Conservation (phyloP, 2,888 invertebrate genomes). For the Hydriomena furcata region DNA sequence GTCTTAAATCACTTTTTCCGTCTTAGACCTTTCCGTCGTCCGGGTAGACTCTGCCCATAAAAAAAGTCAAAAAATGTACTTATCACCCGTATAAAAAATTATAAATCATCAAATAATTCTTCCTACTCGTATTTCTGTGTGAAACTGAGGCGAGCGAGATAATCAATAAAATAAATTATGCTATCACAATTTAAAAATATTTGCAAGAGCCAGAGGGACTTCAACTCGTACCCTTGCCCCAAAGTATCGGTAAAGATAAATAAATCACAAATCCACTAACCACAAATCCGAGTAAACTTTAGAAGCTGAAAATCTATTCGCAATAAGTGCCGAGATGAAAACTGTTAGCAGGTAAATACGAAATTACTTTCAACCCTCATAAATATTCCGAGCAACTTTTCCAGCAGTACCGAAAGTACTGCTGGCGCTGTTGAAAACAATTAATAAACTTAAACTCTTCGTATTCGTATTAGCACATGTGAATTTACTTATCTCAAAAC, state of each 20-base stretch:
- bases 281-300: background rate
- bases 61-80: too few species aligned
- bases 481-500: background rate
- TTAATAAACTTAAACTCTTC: background rate
- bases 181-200: background rate
- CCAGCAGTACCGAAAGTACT: background rate
- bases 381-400: slow-evolving; percentile 13
- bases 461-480: background rate
- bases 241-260: background rate
- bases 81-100: too few species aligned
- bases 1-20: too few species aligned
- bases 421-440: background rate
- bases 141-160: too few species aligned
- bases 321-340: slow-evolving; percentile 19
- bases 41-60: too few species aligned
- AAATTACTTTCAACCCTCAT: slow-evolving; percentile 22
- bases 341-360: slow-evolving; percentile 20
- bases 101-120: too few species aligned
- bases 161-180: too few species aligned
- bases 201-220: too few species aligned
- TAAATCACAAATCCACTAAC: slow-evolving; percentile 5
- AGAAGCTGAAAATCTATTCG: slow-evolving; percentile 4
- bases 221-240: too few species aligned
- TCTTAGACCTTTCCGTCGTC: too few species aligned
- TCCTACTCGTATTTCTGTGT: too few species aligned